Evolutionary conservation across 2,888 invertebrate genomes (phyloP), one percentile per base, ranked within the genome.

Genomic region (Cosmia trapezina): DNA sequence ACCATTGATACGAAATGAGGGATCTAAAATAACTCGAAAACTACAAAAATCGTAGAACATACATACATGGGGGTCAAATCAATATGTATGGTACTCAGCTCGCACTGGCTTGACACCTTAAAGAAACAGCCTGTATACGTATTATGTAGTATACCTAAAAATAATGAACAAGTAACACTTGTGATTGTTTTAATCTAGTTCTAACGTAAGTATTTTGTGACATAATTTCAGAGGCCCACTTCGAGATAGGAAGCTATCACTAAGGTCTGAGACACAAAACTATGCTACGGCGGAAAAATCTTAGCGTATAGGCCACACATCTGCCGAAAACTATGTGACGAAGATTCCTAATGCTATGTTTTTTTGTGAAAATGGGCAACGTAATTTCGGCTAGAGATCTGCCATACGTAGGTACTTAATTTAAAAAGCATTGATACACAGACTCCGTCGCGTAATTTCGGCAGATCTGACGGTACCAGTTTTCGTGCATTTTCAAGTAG

Each of bases 141-240:
- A n/a, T n/a, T n/a, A n/a, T n/a, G n/a, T n/a, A n/a, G n/a, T n/a
- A n/a, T 76, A 12, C 76, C 77, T 84, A 75, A 83, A 83, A 85
- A 84, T 84, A 83, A 85, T 85, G 76, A 73, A 76, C 70, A 57
- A 69, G 63, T 65, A 66, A 28, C 53, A 69, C 51, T 67, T 63
- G 56, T 54, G 67, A 63, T 69, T 76, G 57, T 28, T 45, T 43
- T 61, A 37, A 37, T 37, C 37, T 37, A 37, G 37, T 37, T 37
- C 37, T 37, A 37, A 4, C 6, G 4, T 53, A 53, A 19, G 49
- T 67, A 63, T 60, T 68, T 59, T 12, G 28, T 79, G 65, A 70
- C 60, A 71, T 71, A 49, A 68, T 79, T 75, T 68, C 41, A 49
- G 56, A 51, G 49, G 1, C 14, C 41, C 51, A 49, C 45, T 78